phyloP scores from a whole-genome alignment of 2,113 vertebrate genomes.

The Mus pahari region DNA sequence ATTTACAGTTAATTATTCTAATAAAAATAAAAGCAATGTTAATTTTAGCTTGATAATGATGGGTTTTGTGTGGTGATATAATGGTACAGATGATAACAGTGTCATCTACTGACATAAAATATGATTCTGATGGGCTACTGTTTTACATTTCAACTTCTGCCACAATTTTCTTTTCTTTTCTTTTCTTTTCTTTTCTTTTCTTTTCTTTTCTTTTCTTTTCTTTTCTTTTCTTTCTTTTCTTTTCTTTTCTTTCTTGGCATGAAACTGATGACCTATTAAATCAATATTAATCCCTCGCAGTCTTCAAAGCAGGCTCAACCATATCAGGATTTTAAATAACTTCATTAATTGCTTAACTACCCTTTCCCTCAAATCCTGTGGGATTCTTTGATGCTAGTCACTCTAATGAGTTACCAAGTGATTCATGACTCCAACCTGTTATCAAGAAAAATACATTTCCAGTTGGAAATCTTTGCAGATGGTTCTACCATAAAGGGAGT shows the following conservation, averaged over 20 bases:
- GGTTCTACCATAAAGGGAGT: conserved; percentile 68
- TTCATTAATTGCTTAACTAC: conserved; percentile 89
- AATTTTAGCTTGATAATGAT: conserved; percentile 77
- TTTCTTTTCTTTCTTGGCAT: conserved; percentile 80
- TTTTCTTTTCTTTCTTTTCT: conserved; percentile 65
- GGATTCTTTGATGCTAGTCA: conserved; percentile 81
- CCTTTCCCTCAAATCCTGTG: conserved; percentile 84
- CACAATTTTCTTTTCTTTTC: conserved; percentile 56
- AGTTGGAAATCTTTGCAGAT: conserved; percentile 77
- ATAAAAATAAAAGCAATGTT: conserved; percentile 79
- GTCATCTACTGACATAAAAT: conserved; percentile 76
- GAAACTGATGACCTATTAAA: conserved; percentile 84
- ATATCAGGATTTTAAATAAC: conserved; percentile 88
- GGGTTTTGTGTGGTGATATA: conserved; percentile 78
- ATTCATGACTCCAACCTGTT: conserved; percentile 85
- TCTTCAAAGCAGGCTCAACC: conserved; percentile 84
- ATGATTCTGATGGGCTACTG: conserved; percentile 68
- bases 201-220: conserved; percentile 64
- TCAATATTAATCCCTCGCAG: conserved; percentile 87
- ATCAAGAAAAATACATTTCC: conserved; percentile 78
- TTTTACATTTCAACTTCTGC: conserved; percentile 79
- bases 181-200: neutral
- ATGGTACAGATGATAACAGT: conserved; percentile 68
- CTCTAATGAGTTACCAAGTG: conserved; percentile 85
- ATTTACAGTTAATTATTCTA: conserved; percentile 77